Base-by-base conservation (phyloP, 1,140 invertebrate genomes). In the Drosophila tristis region DNA sequence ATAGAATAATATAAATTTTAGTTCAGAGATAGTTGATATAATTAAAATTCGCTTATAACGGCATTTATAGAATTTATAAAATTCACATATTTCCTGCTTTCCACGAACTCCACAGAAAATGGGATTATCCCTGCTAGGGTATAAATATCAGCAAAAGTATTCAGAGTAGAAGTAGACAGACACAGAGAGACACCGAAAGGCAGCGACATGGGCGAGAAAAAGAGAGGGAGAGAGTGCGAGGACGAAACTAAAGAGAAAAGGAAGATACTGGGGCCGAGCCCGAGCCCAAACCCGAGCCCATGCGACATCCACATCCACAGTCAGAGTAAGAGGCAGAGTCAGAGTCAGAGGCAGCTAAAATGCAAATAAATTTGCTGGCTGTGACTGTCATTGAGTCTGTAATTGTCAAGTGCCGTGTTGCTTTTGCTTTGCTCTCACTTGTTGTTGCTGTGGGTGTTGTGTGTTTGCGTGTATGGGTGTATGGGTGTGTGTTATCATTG, bases 381-480 rank as follows among this genome's bases (percentile, higher is more conserved):
- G 80, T 79, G 80, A 84, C 80, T 85, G 80, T 84, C 80, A 85
- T 84, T 85, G 80, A 84, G 80, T 85, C 80, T 85, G 80, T 85
- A 85, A 85, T 85, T 85, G 80, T 85, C 80, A 85, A 85, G 72
- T 77, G 80, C 77, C 66, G 75, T 74, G 80, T 84, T 84, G 74
- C 51, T 70, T 51, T 35, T 67, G 51, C 50, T 56, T 39, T 68
- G 44, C 65, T 68, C 58, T 50, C 47, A 6, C 57, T 62, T 61
- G 76, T 64, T 80, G 71, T 43, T 68, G 9, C 31, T 72, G 60
- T 51, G 58, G 56, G 56, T 60, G 55, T 31, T 35, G 56, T 51
- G 55, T 63, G 55, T 29, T 16, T 26, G 20, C 39, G n/a, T 61
- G 16, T 55, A 20, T 56, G 26, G 26, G 26, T 65, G n/a, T 54